Conservation (phyloP, 2,797 vertebrate species). For the Dermochelys coriacea region DNA sequence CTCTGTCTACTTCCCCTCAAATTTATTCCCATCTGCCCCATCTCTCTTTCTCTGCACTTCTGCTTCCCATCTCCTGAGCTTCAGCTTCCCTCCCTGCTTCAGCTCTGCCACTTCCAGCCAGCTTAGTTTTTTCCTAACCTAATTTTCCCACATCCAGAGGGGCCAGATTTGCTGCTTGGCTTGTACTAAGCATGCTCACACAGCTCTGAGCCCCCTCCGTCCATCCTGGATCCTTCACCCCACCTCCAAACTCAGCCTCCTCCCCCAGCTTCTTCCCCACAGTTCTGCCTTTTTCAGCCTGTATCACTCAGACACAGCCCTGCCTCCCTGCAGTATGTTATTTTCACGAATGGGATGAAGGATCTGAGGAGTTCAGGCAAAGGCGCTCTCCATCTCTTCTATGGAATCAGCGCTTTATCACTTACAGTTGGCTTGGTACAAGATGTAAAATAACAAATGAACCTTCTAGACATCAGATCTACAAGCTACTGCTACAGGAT, state of each 20-base stretch:
- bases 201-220: background rate
- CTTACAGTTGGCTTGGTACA: background rate
- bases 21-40: rapidly evolving
- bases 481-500: rapidly evolving
- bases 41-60: background rate
- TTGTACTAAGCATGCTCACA: too few species aligned
- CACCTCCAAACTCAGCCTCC: background rate
- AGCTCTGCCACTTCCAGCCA: background rate
- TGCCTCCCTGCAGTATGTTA: background rate
- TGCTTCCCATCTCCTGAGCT: background rate
- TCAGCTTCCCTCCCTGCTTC: background rate
- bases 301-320: background rate
- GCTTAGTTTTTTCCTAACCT: too few species aligned
- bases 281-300: background rate
- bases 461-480: background rate
- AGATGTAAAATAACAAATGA: background rate
- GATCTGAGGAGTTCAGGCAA: too few species aligned
- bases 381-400: background rate
- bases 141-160: background rate
- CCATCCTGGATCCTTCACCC: too few species aligned
- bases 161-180: too few species aligned
- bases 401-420: background rate
- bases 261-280: background rate
- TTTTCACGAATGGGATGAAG: background rate
- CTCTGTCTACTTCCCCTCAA: background rate